Base-by-base conservation (phyloP, 92 coral and sea anemone species). In the Porites rus region DNA sequence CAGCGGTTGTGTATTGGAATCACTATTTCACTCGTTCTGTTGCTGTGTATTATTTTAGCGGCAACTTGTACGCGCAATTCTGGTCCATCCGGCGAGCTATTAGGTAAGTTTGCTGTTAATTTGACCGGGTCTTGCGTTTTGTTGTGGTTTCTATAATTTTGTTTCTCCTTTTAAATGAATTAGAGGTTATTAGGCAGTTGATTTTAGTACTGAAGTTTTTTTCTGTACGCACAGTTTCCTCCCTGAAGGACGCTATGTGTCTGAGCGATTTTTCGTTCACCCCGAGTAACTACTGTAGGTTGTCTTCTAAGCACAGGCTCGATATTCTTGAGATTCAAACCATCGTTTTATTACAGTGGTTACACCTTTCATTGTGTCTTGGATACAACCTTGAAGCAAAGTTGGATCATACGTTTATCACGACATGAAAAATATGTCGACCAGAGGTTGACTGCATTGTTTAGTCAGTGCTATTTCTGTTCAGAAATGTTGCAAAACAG, bases 101-200 rank as follows among this genome's bases (percentile, higher is more conserved):
- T 83, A 83, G 87, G 87, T 83, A 64, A 73, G 87, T 83, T 83
- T 10, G 43, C 28, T 62, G 69, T 51, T 83, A 65, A 63, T 69
- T 77, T 69, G 53, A 54, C 46, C 25, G 58, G 56, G 52, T 84
- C 69, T 62, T 88, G 82, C 20, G 67, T 75, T 74, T 61, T 68
- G 78, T 63, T 54, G 90, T 79, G 89, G 89, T 91, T 81, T 46
- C 69, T 77, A 31, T 59, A 25, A 31, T 70, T 71, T 31, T 71
- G 50, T 43, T 71, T 31, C 62, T 54, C 12, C 54, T 50, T 56
- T 18, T 11, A 13, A 43, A 20, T 56, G 20, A 18, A 10, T 25
- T 67, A 8, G 6, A 20, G 17, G 10, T n/a, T 28, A 28, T 63
- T 24, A 31, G 65, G 13, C 28, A 25, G 59, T 5, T 53, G 46